A percentile compares a stretch with the other conserved stretches of the same genome.
These are phyloP conservation scores for Amaurobius ferox DNA, from an alignment of 2,888 invertebrate species.

Conservation along the genomic window DNA sequence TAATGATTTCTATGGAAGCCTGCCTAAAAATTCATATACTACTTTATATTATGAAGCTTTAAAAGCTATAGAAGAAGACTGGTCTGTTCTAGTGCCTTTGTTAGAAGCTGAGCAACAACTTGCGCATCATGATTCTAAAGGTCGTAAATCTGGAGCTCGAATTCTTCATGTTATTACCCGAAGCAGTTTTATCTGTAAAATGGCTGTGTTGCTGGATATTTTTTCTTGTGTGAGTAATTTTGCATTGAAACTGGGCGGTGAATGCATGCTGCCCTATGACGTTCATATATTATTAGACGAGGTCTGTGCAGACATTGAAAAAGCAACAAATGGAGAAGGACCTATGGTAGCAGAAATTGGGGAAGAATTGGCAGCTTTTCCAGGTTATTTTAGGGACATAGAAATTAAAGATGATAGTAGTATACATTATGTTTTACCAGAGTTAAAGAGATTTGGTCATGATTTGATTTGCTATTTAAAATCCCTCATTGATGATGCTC, in stretches of 20 bases:
- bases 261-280: conserved; percentile 13
- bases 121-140: neutral
- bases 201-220: conserved; percentile 38
- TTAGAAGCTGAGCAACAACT: neutral
- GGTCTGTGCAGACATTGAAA: neutral
- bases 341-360: neutral
- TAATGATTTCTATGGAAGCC: conserved; percentile 17
- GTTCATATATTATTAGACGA: neutral
- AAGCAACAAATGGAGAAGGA: conserved; percentile 27
- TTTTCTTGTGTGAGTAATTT: conserved; percentile 30
- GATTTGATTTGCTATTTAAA: neutral
- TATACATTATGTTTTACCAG: neutral
- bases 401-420: neutral
- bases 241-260: neutral
- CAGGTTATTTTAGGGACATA: neutral
- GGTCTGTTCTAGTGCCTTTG: conserved; percentile 5
- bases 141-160: conserved; percentile 13
- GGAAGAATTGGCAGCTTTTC: neutral
- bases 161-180: neutral
- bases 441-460: neutral
- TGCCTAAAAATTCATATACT: conserved; percentile 27
- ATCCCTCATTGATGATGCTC: neutral
- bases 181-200: conserved; percentile 23
- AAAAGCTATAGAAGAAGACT: conserved; percentile 27
- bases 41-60: conserved; percentile 37